Evolutionary conservation across 1,140 invertebrate species (phyloP).

Genomic region (Drosophila pectinifera): DNA sequence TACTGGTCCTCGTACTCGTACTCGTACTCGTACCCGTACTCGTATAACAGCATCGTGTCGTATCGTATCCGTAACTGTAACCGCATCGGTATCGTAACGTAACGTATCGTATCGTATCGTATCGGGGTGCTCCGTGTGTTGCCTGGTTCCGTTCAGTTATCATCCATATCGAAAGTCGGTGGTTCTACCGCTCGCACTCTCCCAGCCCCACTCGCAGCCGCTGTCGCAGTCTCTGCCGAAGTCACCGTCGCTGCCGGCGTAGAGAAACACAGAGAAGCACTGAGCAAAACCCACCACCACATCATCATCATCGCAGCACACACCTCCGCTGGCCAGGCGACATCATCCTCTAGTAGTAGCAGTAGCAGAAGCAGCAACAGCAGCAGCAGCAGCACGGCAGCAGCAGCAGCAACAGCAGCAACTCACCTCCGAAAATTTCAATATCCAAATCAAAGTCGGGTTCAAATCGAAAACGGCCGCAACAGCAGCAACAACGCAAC

Average conservation of each 20-base stretch:
- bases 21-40: constrained; percentile 38
- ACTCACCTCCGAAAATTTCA: constrained; percentile 80
- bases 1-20: constrained; percentile 7
- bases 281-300: constrained; percentile 52
- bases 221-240: constrained; percentile 35
- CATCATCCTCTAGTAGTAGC: constrained; percentile 37
- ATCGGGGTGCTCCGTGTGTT: constrained; percentile 39
- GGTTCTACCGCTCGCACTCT: constrained; percentile 7
- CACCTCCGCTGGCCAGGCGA: constrained; percentile 18
- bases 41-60: constrained; percentile 52
- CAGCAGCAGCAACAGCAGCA: constrained; percentile 40
- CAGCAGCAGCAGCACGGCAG: constrained; percentile 29
- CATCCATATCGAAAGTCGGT: constrained; percentile 45
- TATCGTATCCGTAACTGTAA: constrained; percentile 15
- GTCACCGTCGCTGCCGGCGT: constrained; percentile 56
- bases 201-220: constrained; percentile 18
- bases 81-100: constrained; percentile 31
- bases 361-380: constrained; percentile 25
- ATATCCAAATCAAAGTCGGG: constrained; percentile 85
- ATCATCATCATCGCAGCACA: constrained; percentile 50
- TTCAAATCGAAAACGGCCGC: constrained; percentile 84
- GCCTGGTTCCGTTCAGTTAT: constrained; percentile 38
- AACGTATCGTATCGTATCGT: constrained; percentile 5
- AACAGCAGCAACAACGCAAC: constrained; percentile 84
- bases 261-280: constrained; percentile 53